These are phyloP conservation scores for Mylabris phalerata DNA, from an alignment of 1,140 invertebrate genomes.

Conservation along the genomic window DNA sequence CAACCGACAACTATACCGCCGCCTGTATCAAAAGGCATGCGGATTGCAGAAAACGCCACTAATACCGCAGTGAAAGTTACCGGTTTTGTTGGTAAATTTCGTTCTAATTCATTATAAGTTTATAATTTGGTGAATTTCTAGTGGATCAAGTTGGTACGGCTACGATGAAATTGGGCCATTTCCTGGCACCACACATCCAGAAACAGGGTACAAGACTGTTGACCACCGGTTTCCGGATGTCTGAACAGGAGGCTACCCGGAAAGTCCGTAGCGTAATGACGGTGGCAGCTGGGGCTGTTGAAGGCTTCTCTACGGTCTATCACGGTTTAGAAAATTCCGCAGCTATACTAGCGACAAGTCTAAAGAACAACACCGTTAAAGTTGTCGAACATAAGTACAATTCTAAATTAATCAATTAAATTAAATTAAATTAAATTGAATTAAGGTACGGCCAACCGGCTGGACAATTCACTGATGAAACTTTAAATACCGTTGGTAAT, in stretches of 20 bases:
- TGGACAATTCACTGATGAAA: conserved; percentile 50
- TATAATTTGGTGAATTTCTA: conserved; percentile 23
- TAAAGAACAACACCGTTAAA: conserved; percentile 63
- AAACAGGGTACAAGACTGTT: conserved; percentile 54
- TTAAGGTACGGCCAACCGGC: conserved; percentile 56
- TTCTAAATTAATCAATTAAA: neutral
- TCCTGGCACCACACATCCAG: conserved; percentile 60
- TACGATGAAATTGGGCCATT: conserved; percentile 53
- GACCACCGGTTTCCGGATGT: conserved; percentile 47
- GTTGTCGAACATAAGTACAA: conserved; percentile 61
- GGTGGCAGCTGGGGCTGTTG: conserved; percentile 59
- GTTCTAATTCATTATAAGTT: neutral
- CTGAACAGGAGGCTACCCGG: conserved; percentile 48
- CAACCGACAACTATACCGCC: conserved; percentile 43
- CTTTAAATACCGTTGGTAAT: conserved; percentile 59
- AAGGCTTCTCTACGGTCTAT: conserved; percentile 62
- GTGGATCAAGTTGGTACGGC: conserved; percentile 58
- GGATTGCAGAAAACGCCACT: conserved; percentile 56
- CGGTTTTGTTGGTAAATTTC: conserved; percentile 48
- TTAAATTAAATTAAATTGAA: too few relatives aligned
- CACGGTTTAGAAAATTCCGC: conserved; percentile 60
- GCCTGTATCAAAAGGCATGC: conserved; percentile 49
- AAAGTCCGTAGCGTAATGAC: conserved; percentile 56
- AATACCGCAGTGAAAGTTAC: conserved; percentile 55
- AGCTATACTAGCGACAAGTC: conserved; percentile 52